These are phyloP conservation scores for Vombatus ursinus DNA, from an alignment of 2,113 vertebrate species.

Conservation along the genomic window DNA sequence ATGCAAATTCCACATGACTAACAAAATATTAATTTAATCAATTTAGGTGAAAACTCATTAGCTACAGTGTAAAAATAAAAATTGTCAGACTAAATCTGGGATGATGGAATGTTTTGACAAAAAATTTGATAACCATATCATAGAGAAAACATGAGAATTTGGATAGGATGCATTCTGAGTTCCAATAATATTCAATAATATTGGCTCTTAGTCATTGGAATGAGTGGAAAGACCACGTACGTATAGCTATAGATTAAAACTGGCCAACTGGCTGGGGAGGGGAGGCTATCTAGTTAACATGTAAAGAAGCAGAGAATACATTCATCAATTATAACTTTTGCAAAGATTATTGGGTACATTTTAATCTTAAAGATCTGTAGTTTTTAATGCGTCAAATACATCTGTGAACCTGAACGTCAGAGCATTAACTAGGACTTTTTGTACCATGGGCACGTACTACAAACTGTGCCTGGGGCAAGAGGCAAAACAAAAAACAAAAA, in stretches of 20 bases:
- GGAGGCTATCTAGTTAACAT: background rate
- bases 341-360: background rate
- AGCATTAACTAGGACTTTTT: background rate
- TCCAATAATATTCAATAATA: background rate
- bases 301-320: background rate
- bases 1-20: slow-evolving; percentile 30
- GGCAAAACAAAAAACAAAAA: background rate
- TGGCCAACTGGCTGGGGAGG: background rate
- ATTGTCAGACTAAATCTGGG: slow-evolving; percentile 55
- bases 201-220: background rate
- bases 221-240: slow-evolving; percentile 29
- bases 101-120: slow-evolving; percentile 57
- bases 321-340: background rate
- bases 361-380: background rate
- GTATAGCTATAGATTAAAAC: background rate
- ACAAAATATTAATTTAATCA: slow-evolving; percentile 46
- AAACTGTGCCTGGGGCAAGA: background rate
- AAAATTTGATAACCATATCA: slow-evolving; percentile 20
- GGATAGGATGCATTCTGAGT: background rate
- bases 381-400: background rate
- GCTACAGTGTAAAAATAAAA: slow-evolving; percentile 49
- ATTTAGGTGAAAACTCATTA: slow-evolving; percentile 49
- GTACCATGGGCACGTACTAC: background rate
- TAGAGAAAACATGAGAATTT: slow-evolving; percentile 32
- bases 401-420: background rate